These are phyloP conservation scores for Poeciliopsis turneri DNA, from an alignment of 2,797 vertebrate species.

Conservation along the genomic window DNA sequence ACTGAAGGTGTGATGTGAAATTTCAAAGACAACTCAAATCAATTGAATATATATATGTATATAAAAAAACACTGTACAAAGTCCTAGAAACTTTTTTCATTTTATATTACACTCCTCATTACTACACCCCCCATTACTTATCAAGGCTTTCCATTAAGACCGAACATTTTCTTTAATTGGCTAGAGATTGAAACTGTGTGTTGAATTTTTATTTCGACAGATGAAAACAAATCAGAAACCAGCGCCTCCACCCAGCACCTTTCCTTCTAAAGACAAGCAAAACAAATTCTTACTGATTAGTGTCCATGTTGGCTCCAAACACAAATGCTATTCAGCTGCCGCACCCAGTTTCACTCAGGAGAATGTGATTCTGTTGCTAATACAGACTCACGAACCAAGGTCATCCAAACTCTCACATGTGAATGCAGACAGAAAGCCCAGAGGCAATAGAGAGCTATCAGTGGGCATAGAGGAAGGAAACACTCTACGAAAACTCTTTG, in stretches of 20 bases:
- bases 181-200: neutral
- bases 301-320: neutral
- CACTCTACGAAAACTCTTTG: constrained; percentile 27
- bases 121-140: neutral
- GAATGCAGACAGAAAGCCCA: constrained; percentile 11
- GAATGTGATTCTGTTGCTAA: constrained; percentile 15
- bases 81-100: neutral
- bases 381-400: constrained; percentile 29
- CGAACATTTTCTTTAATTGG: neutral
- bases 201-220: neutral
- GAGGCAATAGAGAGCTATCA: constrained; percentile 21
- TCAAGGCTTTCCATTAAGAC: neutral
- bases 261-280: constrained; percentile 13
- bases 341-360: constrained; percentile 19
- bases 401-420: constrained; percentile 16
- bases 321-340: neutral
- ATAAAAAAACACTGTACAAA: neutral
- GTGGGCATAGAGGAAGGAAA: constrained; percentile 22
- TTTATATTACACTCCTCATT: neutral
- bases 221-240: neutral
- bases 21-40: neutral
- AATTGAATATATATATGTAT: neutral
- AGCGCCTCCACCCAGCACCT: neutral
- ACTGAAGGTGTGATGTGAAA: neutral
- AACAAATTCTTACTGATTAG: constrained; percentile 20